These are phyloP conservation scores for Chrysopilus asiliformis DNA, from an alignment of 2,888 invertebrate genomes.

Conservation along the genomic window DNA sequence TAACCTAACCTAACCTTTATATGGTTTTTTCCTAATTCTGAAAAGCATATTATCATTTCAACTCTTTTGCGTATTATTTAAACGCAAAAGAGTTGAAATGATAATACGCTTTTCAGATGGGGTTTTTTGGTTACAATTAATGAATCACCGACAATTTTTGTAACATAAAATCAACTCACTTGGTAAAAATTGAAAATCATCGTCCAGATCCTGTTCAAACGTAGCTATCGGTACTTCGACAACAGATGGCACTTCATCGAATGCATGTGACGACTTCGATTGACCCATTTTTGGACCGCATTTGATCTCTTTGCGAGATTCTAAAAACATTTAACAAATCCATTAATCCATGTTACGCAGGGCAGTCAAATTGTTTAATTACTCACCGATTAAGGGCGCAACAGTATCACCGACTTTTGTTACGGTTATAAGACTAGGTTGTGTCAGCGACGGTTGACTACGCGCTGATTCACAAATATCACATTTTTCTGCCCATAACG, in stretches of 20 bases:
- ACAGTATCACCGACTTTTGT: slow-evolving; percentile 36
- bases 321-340: slow-evolving; percentile 8
- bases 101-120: too few species aligned
- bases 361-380: neutral
- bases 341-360: neutral
- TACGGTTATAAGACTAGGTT: slow-evolving; percentile 57
- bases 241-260: slow-evolving; percentile 28
- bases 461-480: slow-evolving; percentile 65
- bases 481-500: slow-evolving; percentile 63
- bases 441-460: slow-evolving; percentile 46
- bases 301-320: slow-evolving; percentile 20
- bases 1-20: too few species aligned
- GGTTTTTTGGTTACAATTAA: too few species aligned
- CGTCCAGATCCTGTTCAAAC: slow-evolving; percentile 54
- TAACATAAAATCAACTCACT: too few species aligned
- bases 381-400: slow-evolving; percentile 21
- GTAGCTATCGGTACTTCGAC: slow-evolving; percentile 48
- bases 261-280: slow-evolving; percentile 20
- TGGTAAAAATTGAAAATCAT: slow-evolving; percentile 50
- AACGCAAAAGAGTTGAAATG: too few species aligned
- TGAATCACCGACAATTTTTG: too few species aligned
- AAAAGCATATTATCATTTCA: too few species aligned
- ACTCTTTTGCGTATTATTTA: too few species aligned
- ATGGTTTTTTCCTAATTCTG: too few species aligned
- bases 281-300: slow-evolving; percentile 20